Evolutionary conservation across 2,113 vertebrate species (phyloP).

Genomic region (Apaloderma vittatum): DNA sequence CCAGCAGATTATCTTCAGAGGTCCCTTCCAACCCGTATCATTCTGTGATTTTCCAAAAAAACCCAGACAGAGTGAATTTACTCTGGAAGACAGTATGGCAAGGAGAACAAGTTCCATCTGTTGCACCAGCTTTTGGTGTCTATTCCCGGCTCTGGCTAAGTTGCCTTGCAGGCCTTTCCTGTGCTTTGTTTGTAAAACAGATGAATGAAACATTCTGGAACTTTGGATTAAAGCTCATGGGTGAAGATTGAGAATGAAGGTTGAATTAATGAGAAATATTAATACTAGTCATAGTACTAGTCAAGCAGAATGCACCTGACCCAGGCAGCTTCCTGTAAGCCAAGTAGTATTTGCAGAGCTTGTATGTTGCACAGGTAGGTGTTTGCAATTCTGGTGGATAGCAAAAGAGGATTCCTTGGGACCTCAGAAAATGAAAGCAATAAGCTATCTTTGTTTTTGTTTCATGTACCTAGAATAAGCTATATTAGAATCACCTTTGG

Average conservation of each 20-base stretch:
- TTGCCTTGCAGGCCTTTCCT: not conserved
- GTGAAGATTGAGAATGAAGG: not conserved
- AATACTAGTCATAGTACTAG: not conserved
- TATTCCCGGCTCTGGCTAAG: not conserved
- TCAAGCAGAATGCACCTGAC: not conserved
- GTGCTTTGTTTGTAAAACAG: constrained; percentile 21
- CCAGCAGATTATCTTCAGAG: too few relatives aligned
- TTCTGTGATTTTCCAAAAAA: too few relatives aligned
- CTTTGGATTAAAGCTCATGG: constrained; percentile 30
- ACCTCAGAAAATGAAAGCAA: not conserved
- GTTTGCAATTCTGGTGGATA: not conserved
- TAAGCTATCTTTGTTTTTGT: not conserved
- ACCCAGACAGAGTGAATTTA: not conserved
- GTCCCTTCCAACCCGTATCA: too few relatives aligned
- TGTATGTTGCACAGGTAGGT: not conserved
- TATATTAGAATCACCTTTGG: not conserved
- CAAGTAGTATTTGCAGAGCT: not conserved
- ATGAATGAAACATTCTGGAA: not conserved
- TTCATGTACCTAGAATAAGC: not conserved
- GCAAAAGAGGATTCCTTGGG: not conserved
- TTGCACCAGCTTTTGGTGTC: constrained; percentile 14
- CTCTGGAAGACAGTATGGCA: not conserved
- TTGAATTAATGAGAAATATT: constrained; percentile 3
- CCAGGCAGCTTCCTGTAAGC: not conserved
- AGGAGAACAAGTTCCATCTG: constrained; percentile 2